Evolutionary conservation across 1,140 invertebrate genomes (phyloP).

Genomic region (Caerostris darwini): DNA sequence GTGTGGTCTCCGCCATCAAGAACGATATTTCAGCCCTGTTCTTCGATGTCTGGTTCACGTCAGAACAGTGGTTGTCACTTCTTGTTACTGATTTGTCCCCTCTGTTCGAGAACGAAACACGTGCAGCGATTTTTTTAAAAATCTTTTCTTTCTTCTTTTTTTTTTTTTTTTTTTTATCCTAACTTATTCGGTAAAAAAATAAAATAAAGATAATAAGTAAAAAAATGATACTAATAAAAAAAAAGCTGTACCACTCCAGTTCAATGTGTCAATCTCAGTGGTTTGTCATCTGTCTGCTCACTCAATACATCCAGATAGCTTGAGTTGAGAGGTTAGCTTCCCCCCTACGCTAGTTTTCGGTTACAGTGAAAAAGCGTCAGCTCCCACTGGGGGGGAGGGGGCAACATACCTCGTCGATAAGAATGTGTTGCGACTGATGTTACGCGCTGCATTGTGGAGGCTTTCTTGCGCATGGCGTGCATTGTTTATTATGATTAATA

Average conservation of each 20-base stretch:
- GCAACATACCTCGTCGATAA: background rate
- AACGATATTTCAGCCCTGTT: conserved; percentile 12
- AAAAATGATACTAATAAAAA: background rate
- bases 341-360: background rate
- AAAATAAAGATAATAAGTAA: background rate
- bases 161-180: no score
- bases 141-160: background rate
- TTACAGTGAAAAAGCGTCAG: background rate
- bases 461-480: no score
- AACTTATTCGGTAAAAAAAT: background rate
- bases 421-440: background rate
- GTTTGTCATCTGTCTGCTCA: background rate
- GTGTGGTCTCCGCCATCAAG: conserved; percentile 44
- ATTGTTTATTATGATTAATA: no score
- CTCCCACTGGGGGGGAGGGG: background rate
- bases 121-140: background rate
- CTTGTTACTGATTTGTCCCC: conserved; percentile 37
- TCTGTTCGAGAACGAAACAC: background rate
- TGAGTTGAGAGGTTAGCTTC: background rate
- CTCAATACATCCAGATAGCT: background rate
- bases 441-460: background rate
- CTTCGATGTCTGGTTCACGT: background rate
- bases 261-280: conserved; percentile 29
- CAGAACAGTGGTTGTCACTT: conserved; percentile 57
- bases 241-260: background rate